Base-by-base conservation (phyloP, 1,140 invertebrate species). In the Coenobita brevimanus region DNA sequence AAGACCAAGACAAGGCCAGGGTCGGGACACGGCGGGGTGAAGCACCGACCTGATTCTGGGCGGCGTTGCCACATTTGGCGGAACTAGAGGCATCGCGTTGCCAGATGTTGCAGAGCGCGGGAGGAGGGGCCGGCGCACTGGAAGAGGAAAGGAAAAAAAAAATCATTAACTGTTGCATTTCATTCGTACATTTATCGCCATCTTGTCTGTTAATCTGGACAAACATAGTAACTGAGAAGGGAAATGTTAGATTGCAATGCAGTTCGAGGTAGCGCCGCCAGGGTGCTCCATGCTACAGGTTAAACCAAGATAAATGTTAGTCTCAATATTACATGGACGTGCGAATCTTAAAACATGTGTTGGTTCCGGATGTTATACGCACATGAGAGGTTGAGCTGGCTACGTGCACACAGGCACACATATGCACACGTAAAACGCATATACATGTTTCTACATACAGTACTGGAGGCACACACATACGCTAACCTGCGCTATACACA, bases 41-140 rank as follows among this genome's bases (percentile, higher is more conserved):
- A 83, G 64, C 81, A 83, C 81, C 81, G 81, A 83, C 81, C 81
- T 83, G 81, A 73, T 83, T 83, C 81, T 73, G 81, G 46, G 50
- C 81, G 50, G 50, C 36, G 81, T 83, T 83, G 81, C 81, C 81
- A 83, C 81, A 83, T 83, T 83, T 83, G 81, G 81, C 81, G 81
- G 81, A 83, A 83, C 81, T 83, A 83, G 81, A 54, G 1, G 81
- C 60, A 27, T 41, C 13, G 50, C 46, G 64, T 10, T 83, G 81
- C 64, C 81, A 54, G 30, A 50, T 71, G 41, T 73, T 36, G 67
- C 81, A 83, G 33, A 27, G n/a, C 54, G 46, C 24, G 43, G 24
- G 50, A 54, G 81, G 64, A 13, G 81, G n/a, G 33, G 21, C 1
- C 27, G 60, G 27, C 60, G 60, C 60, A 10, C n/a, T 38, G 24